These are phyloP conservation scores for Hemibagrus wyckioides DNA, from an alignment of 2,113 vertebrate genomes.

Conservation along the genomic window DNA sequence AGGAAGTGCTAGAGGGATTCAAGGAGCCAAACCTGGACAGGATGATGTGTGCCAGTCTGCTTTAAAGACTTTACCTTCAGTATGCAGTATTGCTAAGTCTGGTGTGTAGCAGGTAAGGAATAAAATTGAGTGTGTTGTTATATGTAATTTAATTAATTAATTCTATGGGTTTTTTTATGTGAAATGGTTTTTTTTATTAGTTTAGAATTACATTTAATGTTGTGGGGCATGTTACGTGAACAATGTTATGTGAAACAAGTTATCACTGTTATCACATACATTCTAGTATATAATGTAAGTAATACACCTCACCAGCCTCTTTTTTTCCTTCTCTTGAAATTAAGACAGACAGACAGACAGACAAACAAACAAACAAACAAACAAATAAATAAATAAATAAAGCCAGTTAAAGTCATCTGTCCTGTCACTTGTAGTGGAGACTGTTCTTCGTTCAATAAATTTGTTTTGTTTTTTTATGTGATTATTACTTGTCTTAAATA, in stretches of 20 bases:
- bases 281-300: neutral
- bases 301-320: neutral
- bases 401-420: no score
- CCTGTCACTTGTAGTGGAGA: no score
- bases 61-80: neutral
- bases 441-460: no score
- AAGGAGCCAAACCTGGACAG: slow-evolving; percentile 29
- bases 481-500: no score
- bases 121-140: neutral
- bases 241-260: neutral
- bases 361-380: no score
- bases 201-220: neutral
- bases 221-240: neutral
- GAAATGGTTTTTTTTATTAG: neutral
- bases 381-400: no score
- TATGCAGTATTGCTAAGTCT: neutral
- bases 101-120: neutral
- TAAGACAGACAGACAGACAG: no score
- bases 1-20: slow-evolving; percentile 39
- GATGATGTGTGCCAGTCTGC: slow-evolving; percentile 59
- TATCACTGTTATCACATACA: neutral
- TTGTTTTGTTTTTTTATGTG: no score
- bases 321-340: neutral
- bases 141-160: neutral
- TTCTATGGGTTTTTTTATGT: neutral